Evolutionary conservation across 2,113 vertebrate genomes (phyloP), one percentile per base, ranked within the genome.

Genomic region (Atrichornis clamosus): DNA sequence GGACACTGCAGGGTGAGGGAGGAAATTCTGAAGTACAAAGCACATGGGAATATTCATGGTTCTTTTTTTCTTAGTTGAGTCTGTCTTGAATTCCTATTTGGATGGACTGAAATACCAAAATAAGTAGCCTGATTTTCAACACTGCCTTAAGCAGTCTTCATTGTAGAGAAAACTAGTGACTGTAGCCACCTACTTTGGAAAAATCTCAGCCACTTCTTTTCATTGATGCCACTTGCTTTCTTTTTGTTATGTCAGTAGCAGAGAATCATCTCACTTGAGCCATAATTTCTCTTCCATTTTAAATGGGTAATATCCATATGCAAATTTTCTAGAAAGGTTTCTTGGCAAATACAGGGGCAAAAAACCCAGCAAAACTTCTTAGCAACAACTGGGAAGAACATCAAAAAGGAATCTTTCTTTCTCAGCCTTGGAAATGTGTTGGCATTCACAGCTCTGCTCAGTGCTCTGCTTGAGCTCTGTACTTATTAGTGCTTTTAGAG

Each of bases 311-410:
- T 80, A 83, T 80, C 70, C 78, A 84, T 69, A 90, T 83, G 81
- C 58, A 93, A 89, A 87, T 93, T 73, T 75, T 59, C 55, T 33
- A 87, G 62, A 83, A 87, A 83, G 6, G 21, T 91, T 75, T 91
- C 62, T 73, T 93, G 92, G 79, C 59, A 94, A 90, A 90, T 35
- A 62, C 26, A 24, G 32, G 23, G 26, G 4, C 1, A 17, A 62
- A 81, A n/a, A 13, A 8, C 0, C 3, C 27, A 85, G 32, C 28
- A 83, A 56, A 92, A 93, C 60, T 91, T 96, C 83, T 91, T 87
- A 89, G 91, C 87, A 97, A 87, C 87, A 96, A 75, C 94, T 95
- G 94, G 85, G 95, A 91, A 77, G 87, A 96, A 74, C 75, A 94
- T 86, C 84, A 95, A 91, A 78, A 91, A 83, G 26, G 33, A 67